phyloP scores from a whole-genome alignment of 2,113 vertebrate species.

The Chrysochloris asiatica region DNA sequence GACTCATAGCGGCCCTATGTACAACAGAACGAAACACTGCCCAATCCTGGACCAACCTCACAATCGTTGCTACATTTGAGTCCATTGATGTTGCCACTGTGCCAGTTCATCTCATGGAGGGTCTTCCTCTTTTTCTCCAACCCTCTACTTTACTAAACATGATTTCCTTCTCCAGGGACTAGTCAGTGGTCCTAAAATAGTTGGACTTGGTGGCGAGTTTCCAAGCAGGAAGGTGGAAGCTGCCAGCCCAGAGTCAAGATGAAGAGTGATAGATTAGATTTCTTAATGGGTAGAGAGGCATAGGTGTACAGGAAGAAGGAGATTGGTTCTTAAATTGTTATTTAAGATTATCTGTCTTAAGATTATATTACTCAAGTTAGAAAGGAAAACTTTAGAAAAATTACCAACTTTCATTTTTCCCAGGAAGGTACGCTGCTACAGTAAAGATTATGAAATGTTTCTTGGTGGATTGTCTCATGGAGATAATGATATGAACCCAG shows the following conservation, averaged over 20 bases:
- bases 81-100: too few species aligned
- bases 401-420: neutral
- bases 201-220: neutral
- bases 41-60: too few species aligned
- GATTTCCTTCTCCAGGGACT: too few species aligned
- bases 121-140: too few species aligned
- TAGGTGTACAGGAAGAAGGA: neutral
- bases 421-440: neutral
- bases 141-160: too few species aligned
- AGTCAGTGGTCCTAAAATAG: neutral
- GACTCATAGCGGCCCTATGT: too few species aligned
- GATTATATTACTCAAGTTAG: neutral
- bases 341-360: constrained; percentile 19
- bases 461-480: neutral
- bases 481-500: constrained; percentile 10
- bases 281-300: neutral
- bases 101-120: too few species aligned
- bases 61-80: too few species aligned
- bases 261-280: neutral
- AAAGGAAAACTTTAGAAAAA: constrained; percentile 17
- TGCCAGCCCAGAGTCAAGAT: neutral
- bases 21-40: too few species aligned
- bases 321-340: neutral
- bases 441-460: neutral
- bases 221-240: neutral